Evolutionary conservation across 2,797 vertebrate species (phyloP).

Genomic region (Manis pentadactyla): DNA sequence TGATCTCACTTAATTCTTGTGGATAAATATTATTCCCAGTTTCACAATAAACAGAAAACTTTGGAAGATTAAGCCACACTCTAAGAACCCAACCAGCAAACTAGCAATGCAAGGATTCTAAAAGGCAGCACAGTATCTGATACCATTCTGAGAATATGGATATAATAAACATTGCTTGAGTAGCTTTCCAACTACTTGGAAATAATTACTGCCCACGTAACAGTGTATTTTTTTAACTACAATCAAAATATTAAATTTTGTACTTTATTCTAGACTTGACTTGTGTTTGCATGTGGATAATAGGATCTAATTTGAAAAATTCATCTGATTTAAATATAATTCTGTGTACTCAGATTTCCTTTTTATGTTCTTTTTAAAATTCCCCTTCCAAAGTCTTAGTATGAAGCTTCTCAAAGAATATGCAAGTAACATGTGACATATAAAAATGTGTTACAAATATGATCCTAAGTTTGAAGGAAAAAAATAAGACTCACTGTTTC

Average conservation of each 20-base stretch:
- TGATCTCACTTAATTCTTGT: slow-evolving; percentile 28
- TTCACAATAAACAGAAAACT: not conserved
- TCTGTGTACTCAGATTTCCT: not conserved
- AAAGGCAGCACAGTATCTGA: not conserved
- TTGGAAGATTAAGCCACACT: not conserved
- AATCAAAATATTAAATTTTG: slow-evolving; percentile 8
- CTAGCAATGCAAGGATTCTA: not conserved
- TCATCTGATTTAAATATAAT: not conserved
- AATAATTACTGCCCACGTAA: not conserved
- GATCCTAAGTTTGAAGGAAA: not conserved
- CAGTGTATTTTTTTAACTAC: not conserved
- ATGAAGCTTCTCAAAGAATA: not conserved
- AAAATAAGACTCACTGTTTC: not conserved
- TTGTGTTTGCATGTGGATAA: not conserved
- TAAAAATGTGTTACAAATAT: not conserved
- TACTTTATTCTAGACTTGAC: not conserved
- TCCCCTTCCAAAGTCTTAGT: not conserved
- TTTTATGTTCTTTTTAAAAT: not conserved
- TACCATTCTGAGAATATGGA: not conserved
- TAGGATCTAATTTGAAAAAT: not conserved
- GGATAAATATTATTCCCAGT: not conserved
- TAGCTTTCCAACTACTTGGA: not conserved
- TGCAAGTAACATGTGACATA: not conserved
- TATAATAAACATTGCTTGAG: not conserved
- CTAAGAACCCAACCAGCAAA: not conserved